Evolutionary conservation across 2,888 invertebrate genomes (phyloP).

Genomic region (Liodrosophila aerea): DNA sequence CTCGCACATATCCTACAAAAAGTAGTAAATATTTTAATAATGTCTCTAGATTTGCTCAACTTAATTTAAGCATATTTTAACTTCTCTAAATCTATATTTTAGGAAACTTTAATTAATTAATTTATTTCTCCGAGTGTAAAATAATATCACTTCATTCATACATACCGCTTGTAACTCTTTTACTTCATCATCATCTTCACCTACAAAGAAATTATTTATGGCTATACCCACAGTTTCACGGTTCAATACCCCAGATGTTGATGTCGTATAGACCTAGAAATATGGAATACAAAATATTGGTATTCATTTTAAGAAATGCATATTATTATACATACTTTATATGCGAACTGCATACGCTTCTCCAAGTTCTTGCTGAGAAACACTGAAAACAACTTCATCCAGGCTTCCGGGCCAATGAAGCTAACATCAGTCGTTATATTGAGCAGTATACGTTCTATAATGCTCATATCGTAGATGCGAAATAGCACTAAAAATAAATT

Average conservation of each 20-base stretch:
- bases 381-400: constrained; percentile 87
- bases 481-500: constrained; percentile 86
- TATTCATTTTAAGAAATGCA: no score
- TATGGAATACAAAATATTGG: not conserved
- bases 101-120: no score
- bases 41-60: no score
- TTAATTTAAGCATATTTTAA: no score
- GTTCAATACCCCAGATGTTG: constrained; percentile 86
- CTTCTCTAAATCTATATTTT: no score
- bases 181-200: constrained; percentile 87
- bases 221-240: constrained; percentile 87
- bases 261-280: constrained; percentile 85
- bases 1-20: constrained; percentile 87
- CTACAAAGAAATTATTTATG: constrained; percentile 82
- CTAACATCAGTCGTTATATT: constrained; percentile 84
- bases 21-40: not conserved
- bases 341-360: constrained; percentile 87
- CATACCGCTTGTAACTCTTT: constrained; percentile 84
- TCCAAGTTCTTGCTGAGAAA: constrained; percentile 87
- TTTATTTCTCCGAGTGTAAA: no score
- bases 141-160: no score
- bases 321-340: constrained; percentile 82
- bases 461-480: constrained; percentile 88
- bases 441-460: constrained; percentile 86
- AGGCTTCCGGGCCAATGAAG: constrained; percentile 84